Evolutionary conservation across 1,140 invertebrate genomes (phyloP), one percentile per base, ranked within the genome.

Genomic region (Coboldia fuscipes): DNA sequence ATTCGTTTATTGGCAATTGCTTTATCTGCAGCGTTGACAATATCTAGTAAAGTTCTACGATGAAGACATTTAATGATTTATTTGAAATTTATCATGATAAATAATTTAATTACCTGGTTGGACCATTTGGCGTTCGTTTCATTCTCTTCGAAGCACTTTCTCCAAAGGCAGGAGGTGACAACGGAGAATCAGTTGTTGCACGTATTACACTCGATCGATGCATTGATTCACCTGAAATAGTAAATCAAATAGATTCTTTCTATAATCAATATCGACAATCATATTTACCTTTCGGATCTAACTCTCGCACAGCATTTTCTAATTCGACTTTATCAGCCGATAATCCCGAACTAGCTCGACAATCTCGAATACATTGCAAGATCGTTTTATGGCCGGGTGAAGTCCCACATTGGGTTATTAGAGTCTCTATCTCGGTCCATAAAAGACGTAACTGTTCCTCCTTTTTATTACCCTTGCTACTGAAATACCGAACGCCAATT

Each of bases 371-470:
- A 54, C 83, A 90, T 33, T 78, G 73, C 10, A 94, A 61, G 10
- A 96, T 66, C 43, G 72, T 70, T 31, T 68, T 66, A 49, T 96
- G 89, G 37, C 68, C 44, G 27, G 69, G 37, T 40, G 73, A 66
- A 13, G 64, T 52, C 1, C 75, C 65, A 47, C 90, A 79, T 6
- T 72, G 68, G 36, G 75, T 71, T 1, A 96, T 53, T 35, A 90
- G 68, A 9, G 69, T 71, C 55, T 96, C 89, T 19, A 94, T 51
- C 50, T 96, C 92, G 26, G 66, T 66, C 76, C 88, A 97, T 47
- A 94, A 66, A 29, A 81, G 63, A 35, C 77, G 67, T 57, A 92
- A 96, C 44, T 92, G 84, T 45, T 94, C 89, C 42, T 92, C 84
- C 24, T 72, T 63, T 27, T 74, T 70, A 20, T 62, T 61, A 14